Evolutionary conservation across 2,888 invertebrate genomes (phyloP), one percentile per base, ranked within the genome.

Genomic region (Odiellus spinosus): DNA sequence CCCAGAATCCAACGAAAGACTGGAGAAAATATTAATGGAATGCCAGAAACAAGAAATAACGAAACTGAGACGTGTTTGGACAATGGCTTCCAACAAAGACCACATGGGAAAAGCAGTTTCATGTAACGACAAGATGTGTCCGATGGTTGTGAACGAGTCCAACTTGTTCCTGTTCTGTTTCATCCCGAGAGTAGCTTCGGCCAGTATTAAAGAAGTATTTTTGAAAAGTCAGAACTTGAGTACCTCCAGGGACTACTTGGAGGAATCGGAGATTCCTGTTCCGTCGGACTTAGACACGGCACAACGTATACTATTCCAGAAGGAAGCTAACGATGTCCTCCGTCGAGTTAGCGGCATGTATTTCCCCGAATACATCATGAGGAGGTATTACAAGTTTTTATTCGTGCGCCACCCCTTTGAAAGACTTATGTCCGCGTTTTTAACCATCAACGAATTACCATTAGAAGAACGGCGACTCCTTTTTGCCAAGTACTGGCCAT

Each of bases 351-450:
- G 54, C 18, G 54, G 55, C 2, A 49, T 50, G 49, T 55, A 47
- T 40, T 51, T 48, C 18, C 47, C 48, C 3, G 39, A 47, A 2
- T 49, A 51, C 10, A 46, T 49, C 4, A 39, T 52, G n/a, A 49
- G 47, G 34, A n/a, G 48, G 5, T 56, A 54, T 36, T 54, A 40
- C 40, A 56, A 54, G 39, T 48, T 52, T 10, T 48, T 56, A 11
- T 53, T 56, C 26, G 56, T 56, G 12, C 48, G 52, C 6, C 56
- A 56, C 38, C 56, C 56, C 3, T 56, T 56, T 44, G 51, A 53
- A 21, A 42, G 56, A n/a, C 33, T 56, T 26, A 50, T 55, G 8
- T 54, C 55, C 6, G 55, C 54, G 3, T 56, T 51, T 41, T 45
- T 52, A 14, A 52, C 48, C 20, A 54, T 53, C 36, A 55, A 51